Percentiles rank a stretch among this genome's conserved stretches.
These are phyloP conservation scores for Thaleichthys pacificus DNA, from an alignment of 2,797 vertebrate genomes.

Conservation along the genomic window DNA sequence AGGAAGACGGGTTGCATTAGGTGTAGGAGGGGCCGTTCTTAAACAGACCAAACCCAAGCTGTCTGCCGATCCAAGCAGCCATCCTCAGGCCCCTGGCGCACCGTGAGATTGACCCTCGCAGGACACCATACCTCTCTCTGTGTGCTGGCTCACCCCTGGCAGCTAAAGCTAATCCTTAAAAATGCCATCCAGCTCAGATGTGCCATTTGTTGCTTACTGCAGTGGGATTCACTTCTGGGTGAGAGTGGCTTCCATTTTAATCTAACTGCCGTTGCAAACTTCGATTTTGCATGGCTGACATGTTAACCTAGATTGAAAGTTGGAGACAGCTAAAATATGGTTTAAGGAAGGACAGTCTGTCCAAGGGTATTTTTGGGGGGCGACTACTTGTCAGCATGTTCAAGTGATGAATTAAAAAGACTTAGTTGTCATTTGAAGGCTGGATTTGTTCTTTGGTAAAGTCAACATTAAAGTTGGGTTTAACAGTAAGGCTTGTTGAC, in stretches of 20 bases:
- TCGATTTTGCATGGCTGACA: conserved; percentile 66
- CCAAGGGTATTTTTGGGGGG: conserved; percentile 9
- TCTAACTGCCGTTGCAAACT: conserved; percentile 67
- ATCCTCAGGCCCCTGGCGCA: not conserved
- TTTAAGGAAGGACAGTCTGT: conserved; percentile 44
- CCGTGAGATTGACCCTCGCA: not conserved
- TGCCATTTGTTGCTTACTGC: conserved; percentile 70
- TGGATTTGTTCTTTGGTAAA: not conserved
- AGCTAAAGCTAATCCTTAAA: conserved; percentile 65
- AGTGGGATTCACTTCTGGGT: conserved; percentile 70
- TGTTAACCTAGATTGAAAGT: conserved; percentile 60
- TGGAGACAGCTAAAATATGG: conserved; percentile 51
- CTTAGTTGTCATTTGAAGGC: not conserved
- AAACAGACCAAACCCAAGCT: not conserved
- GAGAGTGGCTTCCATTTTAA: conserved; percentile 67
- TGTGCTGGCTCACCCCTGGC: conserved; percentile 39
- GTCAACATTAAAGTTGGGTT: not conserved
- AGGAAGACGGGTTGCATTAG: conserved; percentile 2
- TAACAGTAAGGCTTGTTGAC: not conserved
- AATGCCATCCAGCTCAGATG: conserved; percentile 66
- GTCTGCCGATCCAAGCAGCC: not conserved
- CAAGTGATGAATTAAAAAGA: not conserved
- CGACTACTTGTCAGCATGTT: not conserved
- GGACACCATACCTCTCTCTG: not conserved
- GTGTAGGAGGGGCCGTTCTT: conserved; percentile 12